Percentiles rank a stretch among this genome's conserved stretches.
phyloP scores from a whole-genome alignment of 23 tunicate species.

The Ascidia mentula region DNA sequence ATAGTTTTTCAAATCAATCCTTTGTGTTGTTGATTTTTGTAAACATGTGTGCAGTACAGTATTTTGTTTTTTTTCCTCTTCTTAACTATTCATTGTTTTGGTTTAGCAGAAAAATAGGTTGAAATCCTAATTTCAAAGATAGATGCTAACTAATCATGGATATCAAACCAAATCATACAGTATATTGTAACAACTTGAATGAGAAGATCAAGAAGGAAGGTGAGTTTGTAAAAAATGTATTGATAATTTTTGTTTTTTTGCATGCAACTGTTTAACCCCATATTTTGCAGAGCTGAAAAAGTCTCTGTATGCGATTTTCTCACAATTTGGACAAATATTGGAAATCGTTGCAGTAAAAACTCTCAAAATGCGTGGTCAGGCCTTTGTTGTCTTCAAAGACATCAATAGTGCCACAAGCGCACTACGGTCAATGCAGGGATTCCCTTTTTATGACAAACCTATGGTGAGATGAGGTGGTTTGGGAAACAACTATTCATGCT shows the following conservation, averaged over 20 bases:
- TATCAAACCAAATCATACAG: conserved; percentile 84
- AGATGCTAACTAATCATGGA: too few relatives aligned
- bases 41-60: too few relatives aligned
- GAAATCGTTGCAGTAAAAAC: conserved; percentile 96
- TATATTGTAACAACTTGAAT: conserved; percentile 94
- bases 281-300: conserved; percentile 74
- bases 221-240: conserved; percentile 16
- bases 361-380: conserved; percentile 95
- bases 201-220: conserved; percentile 98
- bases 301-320: conserved; percentile 95
- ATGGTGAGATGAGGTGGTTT: conserved; percentile 47
- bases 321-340: conserved; percentile 94
- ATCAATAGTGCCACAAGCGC: conserved; percentile 96
- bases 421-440: conserved; percentile 92
- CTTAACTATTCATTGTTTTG: not conserved
- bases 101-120: not conserved
- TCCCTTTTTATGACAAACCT: conserved; percentile 97
- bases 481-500: not conserved
- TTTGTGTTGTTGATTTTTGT: too few relatives aligned
- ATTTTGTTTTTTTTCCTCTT: too few relatives aligned
- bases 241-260: not conserved
- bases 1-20: too few relatives aligned
- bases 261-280: conserved; percentile 12
- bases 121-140: not conserved
- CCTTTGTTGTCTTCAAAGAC: conserved; percentile 96